These are phyloP conservation scores for Crotalus viridis DNA, from an alignment of 2,113 vertebrate genomes.

Conservation along the genomic window DNA sequence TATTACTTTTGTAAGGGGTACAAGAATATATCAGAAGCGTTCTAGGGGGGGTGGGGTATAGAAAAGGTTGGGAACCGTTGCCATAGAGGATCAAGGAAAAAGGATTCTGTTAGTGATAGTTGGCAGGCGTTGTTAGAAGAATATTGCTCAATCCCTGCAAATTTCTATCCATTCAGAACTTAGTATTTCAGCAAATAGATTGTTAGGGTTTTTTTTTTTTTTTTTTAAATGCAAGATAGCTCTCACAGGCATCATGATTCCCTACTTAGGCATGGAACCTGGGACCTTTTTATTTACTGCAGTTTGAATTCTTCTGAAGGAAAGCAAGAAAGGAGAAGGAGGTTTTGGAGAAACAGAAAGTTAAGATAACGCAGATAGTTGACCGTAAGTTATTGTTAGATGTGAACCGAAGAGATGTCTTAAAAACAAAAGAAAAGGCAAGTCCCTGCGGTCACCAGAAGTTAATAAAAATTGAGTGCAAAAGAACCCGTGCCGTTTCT, in stretches of 20 bases:
- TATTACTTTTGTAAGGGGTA: no score
- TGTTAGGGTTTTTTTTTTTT: not conserved
- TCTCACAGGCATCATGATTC: not conserved
- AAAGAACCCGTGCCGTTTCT: not conserved
- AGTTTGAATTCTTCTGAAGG: not conserved
- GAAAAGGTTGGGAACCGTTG: no score
- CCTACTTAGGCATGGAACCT: not conserved
- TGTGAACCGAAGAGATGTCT: not conserved
- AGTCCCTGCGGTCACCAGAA: not conserved
- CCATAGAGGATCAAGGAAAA: not conserved
- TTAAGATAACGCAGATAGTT: not conserved
- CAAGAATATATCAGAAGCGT: no score
- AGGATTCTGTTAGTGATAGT: not conserved
- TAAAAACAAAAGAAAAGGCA: accelerated
- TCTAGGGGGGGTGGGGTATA: no score
- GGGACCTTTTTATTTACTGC: no score
- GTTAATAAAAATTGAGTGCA: not conserved
- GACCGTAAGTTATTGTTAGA: not conserved
- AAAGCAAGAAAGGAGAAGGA: not conserved
- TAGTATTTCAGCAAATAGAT: not conserved
- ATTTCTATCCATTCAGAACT: not conserved
- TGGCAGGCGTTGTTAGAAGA: not conserved
- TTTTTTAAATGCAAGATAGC: not conserved
- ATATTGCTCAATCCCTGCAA: not conserved
- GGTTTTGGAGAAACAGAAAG: accelerated